Base-by-base conservation (phyloP, 2,888 invertebrate species). In the Euclidia mi region DNA sequence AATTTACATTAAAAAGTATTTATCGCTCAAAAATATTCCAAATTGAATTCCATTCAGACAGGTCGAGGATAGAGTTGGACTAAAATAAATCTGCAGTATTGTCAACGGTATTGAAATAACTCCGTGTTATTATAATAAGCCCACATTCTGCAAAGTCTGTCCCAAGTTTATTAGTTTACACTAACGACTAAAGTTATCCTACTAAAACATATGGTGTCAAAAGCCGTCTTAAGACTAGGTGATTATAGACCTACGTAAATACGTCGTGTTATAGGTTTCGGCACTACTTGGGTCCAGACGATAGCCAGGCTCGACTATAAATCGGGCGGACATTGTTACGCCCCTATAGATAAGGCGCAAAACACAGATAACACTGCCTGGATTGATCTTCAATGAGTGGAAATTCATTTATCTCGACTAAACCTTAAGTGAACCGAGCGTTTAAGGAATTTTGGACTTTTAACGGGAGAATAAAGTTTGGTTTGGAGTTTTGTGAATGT, bases 311-410 rank as follows among this genome's bases (percentile, higher is more conserved):
- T 41, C 66, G 65, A 69, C 80, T 81, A 87, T 89, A 89, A 89
- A 88, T 88, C 83, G 80, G 58, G 67, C 76, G 69, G 84, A 81
- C 84, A 75, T 82, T 84, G 84, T 85, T 79, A 82, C 83, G 77
- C 78, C 80, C 79, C 80, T 71, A 60, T 60, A 87, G 90, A 90
- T 90, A 90, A 90, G 86, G 84, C 83, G 81, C 91, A 87, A 90
- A 89, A 91, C 90, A 91, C 87, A 84, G 92, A 92, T 92, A 91
- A 90, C 89, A 79, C 65, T 74, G 78, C 75, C 78, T 81, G 90
- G 90, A 93, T 92, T 93, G 92, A 93, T 93, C 92, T 90, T 79
- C 91, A 92, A 92, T 91, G 90, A 92, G 86, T 87, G 86, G 89
- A 87, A 91, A 92, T 92, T 92, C 91, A 93, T 93, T 92, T 92